A percentile compares a stretch with the other conserved stretches of the same genome.
These are phyloP conservation scores for Varecia variegata DNA, from an alignment of 2,797 vertebrate species.

Conservation along the genomic window DNA sequence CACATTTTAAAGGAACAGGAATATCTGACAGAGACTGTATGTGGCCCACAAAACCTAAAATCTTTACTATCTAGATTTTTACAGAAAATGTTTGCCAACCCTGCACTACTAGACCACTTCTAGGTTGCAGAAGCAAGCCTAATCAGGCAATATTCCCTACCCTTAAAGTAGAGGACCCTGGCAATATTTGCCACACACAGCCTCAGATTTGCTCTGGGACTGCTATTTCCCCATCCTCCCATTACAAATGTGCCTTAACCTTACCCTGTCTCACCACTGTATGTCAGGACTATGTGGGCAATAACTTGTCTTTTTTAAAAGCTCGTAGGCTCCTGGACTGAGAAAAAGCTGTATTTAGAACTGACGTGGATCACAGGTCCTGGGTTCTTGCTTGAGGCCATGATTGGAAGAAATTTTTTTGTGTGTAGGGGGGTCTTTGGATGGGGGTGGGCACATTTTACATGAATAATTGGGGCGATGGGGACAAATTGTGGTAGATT, in stretches of 20 bases:
- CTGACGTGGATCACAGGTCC: background rate
- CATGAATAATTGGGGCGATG: background rate
- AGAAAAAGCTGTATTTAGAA: background rate
- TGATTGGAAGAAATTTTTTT: background rate
- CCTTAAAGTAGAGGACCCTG: background rate
- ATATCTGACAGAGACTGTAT: background rate
- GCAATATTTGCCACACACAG: background rate
- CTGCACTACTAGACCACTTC: background rate
- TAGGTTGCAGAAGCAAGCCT: background rate
- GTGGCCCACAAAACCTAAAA: background rate
- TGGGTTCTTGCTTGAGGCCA: background rate
- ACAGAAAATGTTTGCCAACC: background rate
- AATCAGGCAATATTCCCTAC: background rate
- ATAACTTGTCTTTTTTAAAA: background rate
- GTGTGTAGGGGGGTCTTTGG: background rate
- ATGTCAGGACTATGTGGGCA: background rate
- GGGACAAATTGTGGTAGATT: background rate
- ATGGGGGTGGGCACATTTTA: background rate
- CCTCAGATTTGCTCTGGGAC: background rate
- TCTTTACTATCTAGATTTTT: background rate
- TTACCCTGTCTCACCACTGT: background rate
- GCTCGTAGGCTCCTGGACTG: background rate
- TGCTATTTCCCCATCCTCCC: background rate
- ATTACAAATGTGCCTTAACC: background rate
- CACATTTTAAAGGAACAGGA: background rate